phyloP scores from a whole-genome alignment of 2,888 invertebrate species.

The Lasioglossum zephyrum region DNA sequence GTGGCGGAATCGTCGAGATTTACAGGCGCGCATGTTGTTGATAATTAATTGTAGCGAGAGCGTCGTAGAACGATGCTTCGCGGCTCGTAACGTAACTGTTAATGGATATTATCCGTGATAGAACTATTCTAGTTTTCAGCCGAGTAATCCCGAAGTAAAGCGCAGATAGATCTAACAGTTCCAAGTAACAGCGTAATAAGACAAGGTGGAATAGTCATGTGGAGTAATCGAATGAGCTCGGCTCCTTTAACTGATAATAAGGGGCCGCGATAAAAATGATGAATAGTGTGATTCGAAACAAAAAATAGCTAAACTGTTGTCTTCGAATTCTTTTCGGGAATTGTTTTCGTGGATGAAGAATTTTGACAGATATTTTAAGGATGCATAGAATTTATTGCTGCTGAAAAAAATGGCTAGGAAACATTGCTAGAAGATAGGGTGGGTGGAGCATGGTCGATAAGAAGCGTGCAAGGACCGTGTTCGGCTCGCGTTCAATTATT shows the following conservation, averaged over 20 bases:
- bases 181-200: constrained; percentile 55
- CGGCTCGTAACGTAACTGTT: constrained; percentile 63
- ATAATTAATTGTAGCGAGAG: constrained; percentile 57
- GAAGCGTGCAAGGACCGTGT: not conserved
- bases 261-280: constrained; percentile 27
- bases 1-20: constrained; percentile 50
- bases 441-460: not conserved
- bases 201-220: constrained; percentile 60
- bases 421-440: not conserved
- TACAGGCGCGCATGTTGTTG: constrained; percentile 52
- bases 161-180: constrained; percentile 55
- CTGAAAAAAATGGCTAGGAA: not conserved
- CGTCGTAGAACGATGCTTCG: constrained; percentile 59
- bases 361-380: not conserved
- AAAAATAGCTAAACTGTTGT: not conserved
- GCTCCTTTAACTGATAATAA: constrained; percentile 37
- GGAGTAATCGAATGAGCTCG: constrained; percentile 54
- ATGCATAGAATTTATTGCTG: not conserved
- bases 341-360: not conserved
- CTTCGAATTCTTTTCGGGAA: not conserved
- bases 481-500: constrained; percentile 33
- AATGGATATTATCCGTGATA: constrained; percentile 63
- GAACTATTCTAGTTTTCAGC: constrained; percentile 64
- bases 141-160: constrained; percentile 58
- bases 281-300: not conserved